Conservation (phyloP, 2,888 invertebrate genomes). For the Ophraella communa region DNA sequence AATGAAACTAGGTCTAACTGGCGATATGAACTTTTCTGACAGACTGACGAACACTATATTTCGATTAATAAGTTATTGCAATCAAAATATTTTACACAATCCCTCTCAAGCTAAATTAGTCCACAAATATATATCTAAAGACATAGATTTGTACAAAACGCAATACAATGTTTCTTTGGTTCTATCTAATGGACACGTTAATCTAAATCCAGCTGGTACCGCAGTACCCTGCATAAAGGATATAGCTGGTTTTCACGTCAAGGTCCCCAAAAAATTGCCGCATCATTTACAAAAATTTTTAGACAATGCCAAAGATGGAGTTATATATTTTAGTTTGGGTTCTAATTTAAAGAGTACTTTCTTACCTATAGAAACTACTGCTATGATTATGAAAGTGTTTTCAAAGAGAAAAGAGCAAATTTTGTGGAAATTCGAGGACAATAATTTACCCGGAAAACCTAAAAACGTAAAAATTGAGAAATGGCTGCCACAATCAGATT, state of each 20-base stretch:
- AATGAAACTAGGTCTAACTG: conserved; percentile 55
- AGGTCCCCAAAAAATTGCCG: conserved; percentile 44
- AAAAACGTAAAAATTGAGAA: conserved; percentile 54
- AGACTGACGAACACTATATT: conserved; percentile 61
- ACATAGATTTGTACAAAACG: conserved; percentile 41
- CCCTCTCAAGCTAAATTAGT: conserved; percentile 43
- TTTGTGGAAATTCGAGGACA: conserved; percentile 73
- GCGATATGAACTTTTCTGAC: conserved; percentile 62
- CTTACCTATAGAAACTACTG: conserved; percentile 61
- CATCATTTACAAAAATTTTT: conserved; percentile 61
- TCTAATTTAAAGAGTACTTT: conserved; percentile 65
- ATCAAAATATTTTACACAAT: conserved; percentile 35
- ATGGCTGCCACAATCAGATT: conserved; percentile 48
- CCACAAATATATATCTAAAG: conserved; percentile 45
- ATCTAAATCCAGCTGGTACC: conserved; percentile 60
- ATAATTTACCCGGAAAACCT: conserved; percentile 49
- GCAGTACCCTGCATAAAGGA: conserved; percentile 64
- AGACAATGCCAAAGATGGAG: conserved; percentile 63
- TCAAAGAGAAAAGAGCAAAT: conserved; percentile 67
- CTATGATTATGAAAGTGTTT: conserved; percentile 65
- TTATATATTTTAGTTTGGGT: conserved; percentile 67
- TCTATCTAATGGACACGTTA: conserved; percentile 59
- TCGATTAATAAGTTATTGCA: conserved; percentile 45
- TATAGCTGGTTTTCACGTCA: conserved; percentile 63
- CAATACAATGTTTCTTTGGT: conserved; percentile 46